Evolutionary conservation across 2,113 vertebrate species (phyloP).

Genomic region (Orientallactaga bullata): DNA sequence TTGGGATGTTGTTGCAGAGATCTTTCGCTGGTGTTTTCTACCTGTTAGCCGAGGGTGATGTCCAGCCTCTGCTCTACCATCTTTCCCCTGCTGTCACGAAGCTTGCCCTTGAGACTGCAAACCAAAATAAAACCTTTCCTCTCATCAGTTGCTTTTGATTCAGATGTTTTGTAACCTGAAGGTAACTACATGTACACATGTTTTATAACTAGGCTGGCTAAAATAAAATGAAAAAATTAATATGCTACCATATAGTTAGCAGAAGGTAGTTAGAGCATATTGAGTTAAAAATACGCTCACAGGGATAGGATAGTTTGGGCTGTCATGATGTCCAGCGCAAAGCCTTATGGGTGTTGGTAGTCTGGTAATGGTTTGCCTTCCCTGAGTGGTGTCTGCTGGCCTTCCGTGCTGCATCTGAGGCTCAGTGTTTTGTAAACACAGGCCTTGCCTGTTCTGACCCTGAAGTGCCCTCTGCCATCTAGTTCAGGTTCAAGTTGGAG

Average conservation of each 20-base stretch:
- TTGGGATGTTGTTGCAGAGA: too few relatives aligned
- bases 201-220: not conserved
- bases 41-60: too few relatives aligned
- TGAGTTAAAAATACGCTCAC: not conserved
- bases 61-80: too few relatives aligned
- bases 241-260: not conserved
- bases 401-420: not conserved
- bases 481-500: not conserved
- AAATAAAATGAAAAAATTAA: not conserved
- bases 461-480: rapidly evolving
- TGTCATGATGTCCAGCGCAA: not conserved
- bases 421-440: not conserved
- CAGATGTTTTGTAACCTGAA: too few relatives aligned
- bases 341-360: not conserved
- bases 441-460: not conserved
- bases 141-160: too few relatives aligned
- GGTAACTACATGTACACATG: too few relatives aligned
- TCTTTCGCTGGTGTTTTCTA: too few relatives aligned
- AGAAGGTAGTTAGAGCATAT: not conserved
- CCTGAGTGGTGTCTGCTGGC: rapidly evolving
- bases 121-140: too few relatives aligned
- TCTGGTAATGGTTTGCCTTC: not conserved
- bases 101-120: too few relatives aligned
- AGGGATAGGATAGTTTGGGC: not conserved
- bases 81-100: too few relatives aligned